Base-by-base conservation (phyloP, 1,140 invertebrate genomes). In the Phymastichus coffea region DNA sequence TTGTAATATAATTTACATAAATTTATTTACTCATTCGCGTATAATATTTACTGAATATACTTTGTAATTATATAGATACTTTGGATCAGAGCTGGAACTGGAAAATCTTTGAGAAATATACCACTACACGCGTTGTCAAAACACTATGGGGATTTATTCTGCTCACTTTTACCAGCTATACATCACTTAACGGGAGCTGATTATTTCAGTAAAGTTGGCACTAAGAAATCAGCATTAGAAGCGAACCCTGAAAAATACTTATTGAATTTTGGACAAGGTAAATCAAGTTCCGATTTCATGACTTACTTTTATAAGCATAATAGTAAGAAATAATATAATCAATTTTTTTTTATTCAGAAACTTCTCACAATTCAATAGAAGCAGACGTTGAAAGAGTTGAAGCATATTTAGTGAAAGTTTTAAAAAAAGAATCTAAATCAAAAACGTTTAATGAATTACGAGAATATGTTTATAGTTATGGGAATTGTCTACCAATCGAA, bases 111-210 rank as follows among this genome's bases (percentile, higher is more conserved):
- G 3, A 48, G 46, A 48, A 22, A 48, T 48, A 30, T 48, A 9
- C 25, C 46, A 30, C 14, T 48, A 14, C 33, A 51, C 14, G 23
- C 23, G 22, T 22, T 51, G n/a, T n/a, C 20, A 14, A 6, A 2
- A 2, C 1, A 37, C 22, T 26, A 51, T n/a, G 48, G 48, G 6
- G 30, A 51, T 9, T n/a, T 22, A 37, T 37, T 37, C n/a, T 46
- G 23, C 33, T 35, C 22, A 26, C 20, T 51, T 14, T 37, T 51
- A 17, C 30, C 48, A 22, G 48, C 48, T 19, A 14, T 51, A 2
- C 48, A 51, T 22, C 48, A 49, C 14, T 15, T 49, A 14, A 49
- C 47, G 12, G 47, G 47, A 20, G 17, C 28, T 6, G 47, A 49
- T 23, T 51, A 51, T 23, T 14, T 33, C 1, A 37, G 48, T 38